A percentile compares a stretch with the other conserved stretches of the same genome.
Evolutionary conservation across 1,140 invertebrate genomes (phyloP).

Genomic region (Scaptomyza graminum): DNA sequence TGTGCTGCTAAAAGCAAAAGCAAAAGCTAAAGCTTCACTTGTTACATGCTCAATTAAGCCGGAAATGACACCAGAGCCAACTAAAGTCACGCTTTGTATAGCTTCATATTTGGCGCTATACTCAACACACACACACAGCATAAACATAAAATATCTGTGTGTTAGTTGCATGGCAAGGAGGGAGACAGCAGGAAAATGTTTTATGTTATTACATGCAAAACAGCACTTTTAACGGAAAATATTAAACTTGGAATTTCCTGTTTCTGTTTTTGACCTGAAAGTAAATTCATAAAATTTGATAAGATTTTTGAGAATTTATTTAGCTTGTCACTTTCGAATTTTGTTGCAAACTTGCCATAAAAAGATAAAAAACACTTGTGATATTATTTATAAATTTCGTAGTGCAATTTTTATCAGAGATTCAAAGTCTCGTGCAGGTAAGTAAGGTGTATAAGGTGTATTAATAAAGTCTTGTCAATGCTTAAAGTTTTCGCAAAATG

Average conservation of each 20-base stretch:
- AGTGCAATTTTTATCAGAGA: too few relatives aligned
- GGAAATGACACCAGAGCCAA: slow-evolving; percentile 74
- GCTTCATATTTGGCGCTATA: slow-evolving; percentile 50
- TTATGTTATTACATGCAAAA: slow-evolving; percentile 12
- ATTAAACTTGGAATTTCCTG: slow-evolving; percentile 36
- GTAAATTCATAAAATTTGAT: slow-evolving; percentile 2
- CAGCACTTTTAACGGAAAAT: slow-evolving; percentile 24
- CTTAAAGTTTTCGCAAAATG: not conserved
- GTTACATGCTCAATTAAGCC: slow-evolving; percentile 79
- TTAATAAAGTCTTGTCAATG: not conserved
- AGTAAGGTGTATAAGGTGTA: too few relatives aligned
- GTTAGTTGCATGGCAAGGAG: slow-evolving; percentile 22
- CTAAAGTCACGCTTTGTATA: slow-evolving; percentile 76
- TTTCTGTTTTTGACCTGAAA: slow-evolving; percentile 28
- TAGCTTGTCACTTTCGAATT: slow-evolving; percentile 16
- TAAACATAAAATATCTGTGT: not conserved
- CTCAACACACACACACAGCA: slow-evolving; percentile 25
- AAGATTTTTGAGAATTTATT: slow-evolving; percentile 21
- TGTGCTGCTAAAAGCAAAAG: slow-evolving; percentile 57
- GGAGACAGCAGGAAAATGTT: slow-evolving; percentile 10
- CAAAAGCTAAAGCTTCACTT: slow-evolving; percentile 67
- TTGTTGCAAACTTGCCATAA: slow-evolving; percentile 10
- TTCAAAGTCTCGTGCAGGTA: too few relatives aligned
- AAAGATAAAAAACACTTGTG: not conserved
- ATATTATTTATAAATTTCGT: too few relatives aligned